Evolutionary conservation across 2,113 vertebrate species (phyloP), one percentile per base, ranked within the genome.

Genomic region (Ancistrus triradiatus): DNA sequence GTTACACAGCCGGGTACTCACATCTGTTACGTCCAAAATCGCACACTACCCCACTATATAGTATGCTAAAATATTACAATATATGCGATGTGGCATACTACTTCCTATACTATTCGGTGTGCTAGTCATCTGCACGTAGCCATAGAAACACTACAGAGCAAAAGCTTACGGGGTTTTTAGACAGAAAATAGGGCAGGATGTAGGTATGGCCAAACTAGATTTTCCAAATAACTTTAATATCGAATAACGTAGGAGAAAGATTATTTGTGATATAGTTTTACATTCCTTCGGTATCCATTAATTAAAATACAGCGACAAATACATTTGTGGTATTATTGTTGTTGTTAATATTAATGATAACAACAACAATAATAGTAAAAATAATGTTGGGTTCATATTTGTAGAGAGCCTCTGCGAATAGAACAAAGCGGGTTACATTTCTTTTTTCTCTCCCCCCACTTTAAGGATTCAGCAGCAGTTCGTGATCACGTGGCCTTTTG

Each of bases 1-100:
- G 79, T 89, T 88, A 81, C 88, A 85, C 86, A 84, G 82, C 84
- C 87, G 88, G 86, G 88, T 81, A 84, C 84, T 69, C 82, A 78
- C 86, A 3, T 7, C 27, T 31, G 7, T 7, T 4, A 31, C 40
- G 28, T 46, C 42, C 10, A 35, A 22, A 55, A 4, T 14, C 14
- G 38, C 38, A 42, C 14, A 42, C 11, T 42, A 13, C 3, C 11
- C 3, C 3, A 42, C 38, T 42, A n/a, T n/a, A 14, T n/a, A 42
- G 14, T 42, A 42, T 42, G 14, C n/a, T 13, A 40, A 14, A 40
- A 13, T 14, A 14, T 3, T n/a, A n/a, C 14, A 14, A 4, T 42
- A 14, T n/a, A n/a, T 11, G 13, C 14, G 11, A n/a, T n/a, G 10
- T 14, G 38, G n/a, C 13, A 3, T 4, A 42, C 38, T 42, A 15